These are phyloP conservation scores for Dasypolia templi DNA, from an alignment of 2,888 invertebrate species.

Conservation along the genomic window DNA sequence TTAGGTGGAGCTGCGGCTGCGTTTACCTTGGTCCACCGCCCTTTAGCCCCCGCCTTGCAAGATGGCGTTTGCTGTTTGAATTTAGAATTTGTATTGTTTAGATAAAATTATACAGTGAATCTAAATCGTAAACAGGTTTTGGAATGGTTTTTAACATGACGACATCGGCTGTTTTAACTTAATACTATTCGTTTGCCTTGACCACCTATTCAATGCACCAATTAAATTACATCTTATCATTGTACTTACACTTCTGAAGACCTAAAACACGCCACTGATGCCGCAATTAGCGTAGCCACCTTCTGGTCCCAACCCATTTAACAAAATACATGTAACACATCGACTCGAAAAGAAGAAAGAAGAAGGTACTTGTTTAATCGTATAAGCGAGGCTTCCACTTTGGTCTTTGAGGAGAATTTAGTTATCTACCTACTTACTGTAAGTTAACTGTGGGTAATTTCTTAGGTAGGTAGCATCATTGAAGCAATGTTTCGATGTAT, in stretches of 20 bases:
- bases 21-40: constrained; percentile 61
- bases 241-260: too few species aligned
- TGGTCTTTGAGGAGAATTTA: not conserved
- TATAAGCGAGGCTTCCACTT: not conserved
- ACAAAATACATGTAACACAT: too few species aligned
- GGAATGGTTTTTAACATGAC: constrained; percentile 3
- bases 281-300: too few species aligned
- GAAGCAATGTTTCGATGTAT: too few species aligned
- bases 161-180: not conserved
- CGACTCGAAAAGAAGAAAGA: too few species aligned
- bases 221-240: not conserved
- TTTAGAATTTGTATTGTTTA: constrained; percentile 39
- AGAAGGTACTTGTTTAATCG: not conserved
- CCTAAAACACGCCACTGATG: too few species aligned
- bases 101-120: constrained; percentile 25
- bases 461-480: not conserved
- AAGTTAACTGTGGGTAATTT: not conserved
- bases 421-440: not conserved
- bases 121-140: constrained; percentile 7
- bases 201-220: not conserved
- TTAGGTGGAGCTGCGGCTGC: constrained; percentile 38
- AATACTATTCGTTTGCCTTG: not conserved
- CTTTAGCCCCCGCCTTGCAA: constrained; percentile 53
- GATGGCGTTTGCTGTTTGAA: constrained; percentile 23
- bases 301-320: too few species aligned